phyloP scores from a whole-genome alignment of 1,140 invertebrate genomes.

The Bombus soroeensis region DNA sequence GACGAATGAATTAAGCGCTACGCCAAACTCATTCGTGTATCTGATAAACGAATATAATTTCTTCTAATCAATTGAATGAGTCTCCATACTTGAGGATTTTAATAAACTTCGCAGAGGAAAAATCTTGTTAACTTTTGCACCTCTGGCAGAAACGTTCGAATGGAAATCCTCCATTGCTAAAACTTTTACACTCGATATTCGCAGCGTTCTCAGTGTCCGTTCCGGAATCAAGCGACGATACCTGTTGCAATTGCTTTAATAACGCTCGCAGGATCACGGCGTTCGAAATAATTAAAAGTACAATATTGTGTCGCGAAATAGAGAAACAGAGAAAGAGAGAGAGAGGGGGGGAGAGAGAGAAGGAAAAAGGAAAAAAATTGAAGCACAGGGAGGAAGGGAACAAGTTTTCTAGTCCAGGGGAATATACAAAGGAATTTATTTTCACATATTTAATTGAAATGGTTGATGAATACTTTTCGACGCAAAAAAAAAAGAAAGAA shows the following conservation, averaged over 20 bases:
- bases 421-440: conserved; percentile 32
- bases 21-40: too few relatives aligned
- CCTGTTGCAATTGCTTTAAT: conserved; percentile 47
- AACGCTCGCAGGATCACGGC: conserved; percentile 40
- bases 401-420: neutral
- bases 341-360: too few relatives aligned
- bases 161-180: conserved; percentile 21
- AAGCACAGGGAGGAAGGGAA: neutral
- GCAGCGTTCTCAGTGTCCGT: conserved; percentile 11
- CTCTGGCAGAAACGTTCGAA: neutral
- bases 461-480: neutral
- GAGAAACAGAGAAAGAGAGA: too few relatives aligned
- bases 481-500: neutral
- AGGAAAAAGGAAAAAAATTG: neutral
- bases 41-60: neutral
- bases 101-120: conserved; percentile 5
- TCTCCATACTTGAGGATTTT: neutral
- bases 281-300: conserved; percentile 47
- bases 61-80: neutral
- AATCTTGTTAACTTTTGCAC: conserved; percentile 7
- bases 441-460: conserved; percentile 39
- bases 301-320: conserved; percentile 28
- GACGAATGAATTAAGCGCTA: too few relatives aligned
- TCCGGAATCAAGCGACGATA: conserved; percentile 27
- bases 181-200: conserved; percentile 32